These are phyloP conservation scores for Saguinus imperator DNA, from an alignment of 2,113 vertebrate species.

Conservation along the genomic window DNA sequence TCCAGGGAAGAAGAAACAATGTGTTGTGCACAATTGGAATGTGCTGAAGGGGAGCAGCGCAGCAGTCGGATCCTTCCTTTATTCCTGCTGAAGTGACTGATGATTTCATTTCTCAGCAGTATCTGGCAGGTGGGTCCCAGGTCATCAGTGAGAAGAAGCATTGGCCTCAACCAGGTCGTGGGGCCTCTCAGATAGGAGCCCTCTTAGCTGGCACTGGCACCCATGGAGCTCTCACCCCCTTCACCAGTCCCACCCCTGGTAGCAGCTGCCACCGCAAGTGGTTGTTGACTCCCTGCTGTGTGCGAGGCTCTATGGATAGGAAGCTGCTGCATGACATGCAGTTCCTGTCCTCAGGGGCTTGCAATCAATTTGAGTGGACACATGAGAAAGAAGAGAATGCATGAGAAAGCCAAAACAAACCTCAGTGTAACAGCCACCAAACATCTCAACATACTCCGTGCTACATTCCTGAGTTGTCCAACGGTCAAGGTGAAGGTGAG, in stretches of 20 bases:
- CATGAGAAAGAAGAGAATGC: not conserved
- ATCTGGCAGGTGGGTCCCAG: not conserved
- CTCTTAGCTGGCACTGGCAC: not conserved
- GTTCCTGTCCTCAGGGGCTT: not conserved
- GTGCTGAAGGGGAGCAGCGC: not conserved
- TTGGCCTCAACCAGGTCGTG: fast-evolving
- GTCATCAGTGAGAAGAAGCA: not conserved
- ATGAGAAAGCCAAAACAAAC: not conserved
- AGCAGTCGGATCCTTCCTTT: not conserved
- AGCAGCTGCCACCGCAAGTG: not conserved
- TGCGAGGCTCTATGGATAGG: not conserved
- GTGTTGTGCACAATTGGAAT: not conserved
- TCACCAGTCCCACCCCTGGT: not conserved
- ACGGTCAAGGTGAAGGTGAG: not conserved
- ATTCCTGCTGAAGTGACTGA: not conserved
- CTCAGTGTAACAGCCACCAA: not conserved
- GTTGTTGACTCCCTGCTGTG: not conserved
- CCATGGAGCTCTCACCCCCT: not conserved
- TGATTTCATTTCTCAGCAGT: not conserved
- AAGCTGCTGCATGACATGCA: not conserved
- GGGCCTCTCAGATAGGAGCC: not conserved
- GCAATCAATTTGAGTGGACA: not conserved
- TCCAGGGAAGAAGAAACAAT: not conserved
- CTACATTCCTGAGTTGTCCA: not conserved
- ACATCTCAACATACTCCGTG: not conserved